Percentiles rank a stretch among this genome's conserved stretches.
Evolutionary conservation across 1,140 invertebrate species (phyloP).

Genomic region (Augochlora pura): DNA sequence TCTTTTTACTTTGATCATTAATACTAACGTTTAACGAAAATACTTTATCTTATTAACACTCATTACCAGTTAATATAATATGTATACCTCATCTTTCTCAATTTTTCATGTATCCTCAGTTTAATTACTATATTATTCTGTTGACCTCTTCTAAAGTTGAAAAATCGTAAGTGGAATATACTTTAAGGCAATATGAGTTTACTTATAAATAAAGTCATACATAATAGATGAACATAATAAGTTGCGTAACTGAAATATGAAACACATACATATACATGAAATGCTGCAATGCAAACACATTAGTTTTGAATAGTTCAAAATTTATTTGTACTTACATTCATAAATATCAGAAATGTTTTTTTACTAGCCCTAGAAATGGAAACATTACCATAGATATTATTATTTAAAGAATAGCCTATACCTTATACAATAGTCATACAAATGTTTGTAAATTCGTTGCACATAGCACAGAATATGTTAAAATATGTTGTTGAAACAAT

Average conservation of each 20-base stretch:
- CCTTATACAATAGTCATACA: constrained; percentile 3
- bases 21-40: background rate
- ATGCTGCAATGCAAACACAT: background rate
- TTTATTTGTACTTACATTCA: background rate
- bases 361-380: constrained; percentile 1
- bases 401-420: background rate
- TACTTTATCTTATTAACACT: background rate
- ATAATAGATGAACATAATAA: too few species aligned
- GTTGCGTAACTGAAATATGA: too few species aligned
- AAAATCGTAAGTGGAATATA: background rate
- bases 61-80: background rate
- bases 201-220: too few species aligned
- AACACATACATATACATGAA: too few species aligned
- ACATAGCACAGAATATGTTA: constrained; percentile 3
- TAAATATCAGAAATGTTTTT: background rate
- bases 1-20: background rate
- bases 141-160: background rate
- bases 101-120: too few species aligned
- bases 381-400: background rate
- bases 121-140: background rate
- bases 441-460: constrained; percentile 6
- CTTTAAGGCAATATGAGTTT: too few species aligned
- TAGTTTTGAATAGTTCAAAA: background rate
- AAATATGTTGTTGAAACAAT: background rate
- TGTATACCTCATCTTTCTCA: too few species aligned